A percentile compares a stretch with the other conserved stretches of the same genome.
Evolutionary conservation across 2,888 invertebrate species (phyloP).

Genomic region (Drosophila testacea): DNA sequence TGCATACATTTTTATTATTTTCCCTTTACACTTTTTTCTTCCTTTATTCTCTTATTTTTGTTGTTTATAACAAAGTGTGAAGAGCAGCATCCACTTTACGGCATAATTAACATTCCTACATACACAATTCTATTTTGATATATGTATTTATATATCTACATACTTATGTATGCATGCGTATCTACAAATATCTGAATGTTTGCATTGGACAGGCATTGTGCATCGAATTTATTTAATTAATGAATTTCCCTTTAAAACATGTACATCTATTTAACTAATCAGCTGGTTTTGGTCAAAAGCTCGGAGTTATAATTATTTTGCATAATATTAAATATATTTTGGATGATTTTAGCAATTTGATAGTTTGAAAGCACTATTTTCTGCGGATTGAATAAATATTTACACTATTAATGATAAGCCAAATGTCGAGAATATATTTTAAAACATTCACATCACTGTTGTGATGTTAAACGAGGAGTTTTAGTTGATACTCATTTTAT

Average conservation of each 20-base stretch:
- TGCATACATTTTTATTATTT: slow-evolving; percentile 33
- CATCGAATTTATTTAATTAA: slow-evolving; percentile 9
- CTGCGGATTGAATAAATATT: not conserved
- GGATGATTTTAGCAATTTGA: slow-evolving; percentile 10
- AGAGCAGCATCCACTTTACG: slow-evolving; percentile 14
- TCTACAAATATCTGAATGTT: not conserved
- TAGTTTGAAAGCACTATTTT: slow-evolving; percentile 11
- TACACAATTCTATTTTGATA: not conserved
- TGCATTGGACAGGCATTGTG: slow-evolving; percentile 1
- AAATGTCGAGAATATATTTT: not conserved
- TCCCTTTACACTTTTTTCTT: slow-evolving; percentile 16
- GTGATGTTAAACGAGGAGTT: too few species aligned
- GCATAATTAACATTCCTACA: slow-evolving; percentile 50
- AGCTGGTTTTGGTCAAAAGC: slow-evolving; percentile 22
- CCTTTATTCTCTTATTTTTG: not conserved
- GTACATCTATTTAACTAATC: slow-evolving; percentile 8
- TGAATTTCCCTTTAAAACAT: not conserved
- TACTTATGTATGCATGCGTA: not conserved
- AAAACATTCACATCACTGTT: not conserved
- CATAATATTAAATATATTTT: slow-evolving; percentile 45
- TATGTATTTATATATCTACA: not conserved
- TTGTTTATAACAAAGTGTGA: slow-evolving; percentile 18
- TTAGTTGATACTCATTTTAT: too few species aligned
- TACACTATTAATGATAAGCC: not conserved
- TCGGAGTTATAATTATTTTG: slow-evolving; percentile 45